Percentiles rank a stretch among this genome's conserved stretches.
phyloP scores from a whole-genome alignment of 2,888 invertebrate genomes.

The Camptogramma bilineatum region DNA sequence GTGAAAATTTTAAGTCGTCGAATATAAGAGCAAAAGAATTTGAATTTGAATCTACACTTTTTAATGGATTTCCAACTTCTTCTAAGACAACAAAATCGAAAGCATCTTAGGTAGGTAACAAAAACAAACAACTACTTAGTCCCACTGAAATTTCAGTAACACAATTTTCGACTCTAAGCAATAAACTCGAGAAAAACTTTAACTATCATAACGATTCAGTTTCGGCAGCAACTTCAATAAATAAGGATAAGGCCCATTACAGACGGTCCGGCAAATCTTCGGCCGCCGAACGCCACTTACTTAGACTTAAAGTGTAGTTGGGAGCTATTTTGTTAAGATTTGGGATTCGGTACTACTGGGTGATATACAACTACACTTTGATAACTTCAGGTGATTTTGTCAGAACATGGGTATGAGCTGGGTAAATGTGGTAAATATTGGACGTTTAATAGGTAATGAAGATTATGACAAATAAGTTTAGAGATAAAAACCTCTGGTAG shows the following conservation, averaged over 20 bases:
- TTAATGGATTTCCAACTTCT: too few species aligned
- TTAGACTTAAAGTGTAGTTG: constrained; percentile 83
- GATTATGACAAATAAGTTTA: too few species aligned
- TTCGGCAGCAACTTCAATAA: constrained; percentile 75
- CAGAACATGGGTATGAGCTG: not conserved
- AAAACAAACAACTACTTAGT: not conserved
- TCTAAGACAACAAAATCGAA: not conserved
- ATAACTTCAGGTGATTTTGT: constrained; percentile 17
- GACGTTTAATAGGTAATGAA: too few species aligned
- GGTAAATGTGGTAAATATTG: too few species aligned
- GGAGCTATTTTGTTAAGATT: constrained; percentile 81
- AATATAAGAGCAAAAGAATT: too few species aligned
- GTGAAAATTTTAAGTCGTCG: too few species aligned
- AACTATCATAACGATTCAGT: constrained; percentile 68
- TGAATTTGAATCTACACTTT: too few species aligned
- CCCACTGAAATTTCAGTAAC: not conserved
- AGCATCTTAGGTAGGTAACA: not conserved
- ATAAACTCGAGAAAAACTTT: constrained; percentile 60
- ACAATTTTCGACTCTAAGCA: constrained; percentile 19
- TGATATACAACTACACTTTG: constrained; percentile 60
- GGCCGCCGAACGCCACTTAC: constrained; percentile 84
- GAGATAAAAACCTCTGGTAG: too few species aligned
- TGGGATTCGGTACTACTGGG: constrained; percentile 77
- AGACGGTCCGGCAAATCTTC: constrained; percentile 85
- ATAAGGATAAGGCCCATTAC: constrained; percentile 85